Evolutionary conservation across 37 sponge, comb jelly and placozoan species (phyloP), one percentile per base, ranked within the genome.

Genomic region (Oopsacas minuta): DNA sequence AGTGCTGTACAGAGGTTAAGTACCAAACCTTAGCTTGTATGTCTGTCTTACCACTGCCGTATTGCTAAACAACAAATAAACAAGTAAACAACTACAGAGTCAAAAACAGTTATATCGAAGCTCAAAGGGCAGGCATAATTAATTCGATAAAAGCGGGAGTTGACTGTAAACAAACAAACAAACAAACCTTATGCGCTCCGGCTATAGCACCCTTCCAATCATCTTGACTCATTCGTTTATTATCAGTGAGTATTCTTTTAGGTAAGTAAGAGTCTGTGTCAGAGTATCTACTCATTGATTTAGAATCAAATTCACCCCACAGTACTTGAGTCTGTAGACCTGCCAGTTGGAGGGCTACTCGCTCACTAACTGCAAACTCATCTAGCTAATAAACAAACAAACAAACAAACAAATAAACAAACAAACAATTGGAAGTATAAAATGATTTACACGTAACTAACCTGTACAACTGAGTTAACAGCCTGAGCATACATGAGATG

Each of bases 1-100:
- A 96, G 87, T 96, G 90, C 82, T 96, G 92, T 75, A 96, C 91
- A 32, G 94, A 92, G 10, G 94, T 96, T 52, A 96, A 89, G 88
- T 96, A 96, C 94, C 94, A 94, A 37, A 96, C 96, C 83, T 96
- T 96, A 42, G 96, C 94, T 82, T 96, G 92, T 20, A 96, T 91
- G 28, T 83, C 91, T 1, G 91, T 88, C 87, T 94, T 94, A 0
- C 96, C 96, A 7, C 69, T 92, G 10, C 96, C 96, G 85, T 92
- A 96, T 61, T 88, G 86, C 94, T 94, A 39, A 3, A 85, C 23
- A 42, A 42, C 49, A 42, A 42, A 42, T 8, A 42, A 42, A 42
- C 49, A 42, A 42, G 15, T 15, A 42, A 42, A 42, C 49, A 42
- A 42, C 49, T 17, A 42, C 49, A 42, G 15, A 8, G 15, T 42